Conservation (phyloP, 2,797 vertebrate species). For the Lepidocolaptes lacrymiger region DNA sequence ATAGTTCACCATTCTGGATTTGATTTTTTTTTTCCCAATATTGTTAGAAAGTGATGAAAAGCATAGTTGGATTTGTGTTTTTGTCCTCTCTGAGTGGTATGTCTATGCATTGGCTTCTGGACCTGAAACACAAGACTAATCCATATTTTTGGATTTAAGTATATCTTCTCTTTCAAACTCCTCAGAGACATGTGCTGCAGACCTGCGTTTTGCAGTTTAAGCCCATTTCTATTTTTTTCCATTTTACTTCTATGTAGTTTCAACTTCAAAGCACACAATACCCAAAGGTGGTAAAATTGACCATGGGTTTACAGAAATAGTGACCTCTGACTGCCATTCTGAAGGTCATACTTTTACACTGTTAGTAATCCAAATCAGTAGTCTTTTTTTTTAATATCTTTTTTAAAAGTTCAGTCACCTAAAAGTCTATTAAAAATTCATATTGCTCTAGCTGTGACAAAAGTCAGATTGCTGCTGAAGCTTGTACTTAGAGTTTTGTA, state of each 20-base stretch:
- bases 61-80: accelerated
- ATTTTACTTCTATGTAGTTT: not conserved
- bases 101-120: not conserved
- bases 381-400: not conserved
- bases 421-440: not conserved
- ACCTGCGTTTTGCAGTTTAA: not conserved
- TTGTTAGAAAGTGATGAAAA: not conserved
- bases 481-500: not conserved
- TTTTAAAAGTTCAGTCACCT: not conserved
- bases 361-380: not conserved
- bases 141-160: not conserved
- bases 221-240: not conserved
- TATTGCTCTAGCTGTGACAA: not conserved
- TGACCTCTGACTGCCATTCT: not conserved
- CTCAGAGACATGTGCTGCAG: not conserved
- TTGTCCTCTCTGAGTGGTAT: not conserved
- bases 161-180: not conserved
- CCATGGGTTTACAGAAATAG: not conserved
- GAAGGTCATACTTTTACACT: not conserved
- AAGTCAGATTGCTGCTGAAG: not conserved
- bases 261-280: not conserved
- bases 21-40: not conserved
- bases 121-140: not conserved
- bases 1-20: not conserved
- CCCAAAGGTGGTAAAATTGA: not conserved